Conservation (phyloP, 2,113 vertebrate genomes). For the Eretmochelys imbricata region DNA sequence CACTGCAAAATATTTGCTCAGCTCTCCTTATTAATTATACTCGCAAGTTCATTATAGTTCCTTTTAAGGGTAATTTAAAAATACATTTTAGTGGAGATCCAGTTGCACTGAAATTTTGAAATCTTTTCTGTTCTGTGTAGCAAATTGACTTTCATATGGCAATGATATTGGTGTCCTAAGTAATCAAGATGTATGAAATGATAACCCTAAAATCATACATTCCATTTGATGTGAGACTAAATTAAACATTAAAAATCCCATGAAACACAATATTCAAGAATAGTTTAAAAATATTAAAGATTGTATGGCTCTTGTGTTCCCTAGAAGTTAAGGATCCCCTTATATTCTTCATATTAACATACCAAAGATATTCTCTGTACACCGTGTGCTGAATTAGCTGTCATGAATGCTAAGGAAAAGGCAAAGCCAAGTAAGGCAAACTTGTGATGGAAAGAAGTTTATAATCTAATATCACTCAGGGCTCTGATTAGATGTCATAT, state of each 20-base stretch:
- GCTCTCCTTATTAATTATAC: background rate
- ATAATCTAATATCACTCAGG: background rate
- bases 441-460: accelerated
- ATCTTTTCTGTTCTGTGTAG: background rate
- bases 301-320: background rate
- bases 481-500: background rate
- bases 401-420: background rate
- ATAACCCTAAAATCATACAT: background rate
- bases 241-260: background rate
- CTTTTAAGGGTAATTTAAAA: background rate
- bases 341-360: background rate
- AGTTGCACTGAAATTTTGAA: background rate
- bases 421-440: background rate
- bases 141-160: background rate
- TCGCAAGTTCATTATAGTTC: background rate
- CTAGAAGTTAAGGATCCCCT: background rate
- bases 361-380: background rate
- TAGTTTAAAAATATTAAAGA: background rate
- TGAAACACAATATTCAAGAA: background rate
- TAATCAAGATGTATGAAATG: too few relatives aligned
- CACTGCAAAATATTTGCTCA: background rate
- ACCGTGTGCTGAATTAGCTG: background rate
- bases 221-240: background rate
- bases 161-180: too few relatives aligned
- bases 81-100: background rate